Conservation (phyloP, 2,888 invertebrate species). For the Brachypterus glaber region DNA sequence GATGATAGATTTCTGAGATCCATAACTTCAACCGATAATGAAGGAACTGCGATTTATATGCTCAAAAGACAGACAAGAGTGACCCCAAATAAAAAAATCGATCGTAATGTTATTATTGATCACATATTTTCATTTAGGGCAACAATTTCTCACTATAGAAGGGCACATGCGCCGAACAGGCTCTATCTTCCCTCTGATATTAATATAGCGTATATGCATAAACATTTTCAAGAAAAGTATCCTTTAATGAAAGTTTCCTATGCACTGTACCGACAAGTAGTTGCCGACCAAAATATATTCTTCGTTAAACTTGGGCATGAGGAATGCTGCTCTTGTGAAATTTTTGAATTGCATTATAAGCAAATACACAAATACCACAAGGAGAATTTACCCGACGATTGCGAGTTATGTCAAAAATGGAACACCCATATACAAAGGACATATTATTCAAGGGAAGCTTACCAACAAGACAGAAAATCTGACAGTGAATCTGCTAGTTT, state of each 20-base stretch:
- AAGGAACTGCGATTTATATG: not conserved
- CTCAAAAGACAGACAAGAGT: not conserved
- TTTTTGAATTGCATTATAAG: slow-evolving; percentile 13
- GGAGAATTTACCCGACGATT: not conserved
- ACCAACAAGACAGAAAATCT: not conserved
- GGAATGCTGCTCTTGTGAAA: slow-evolving; percentile 21
- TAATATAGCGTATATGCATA: slow-evolving; percentile 19
- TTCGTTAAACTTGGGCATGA: slow-evolving; percentile 11
- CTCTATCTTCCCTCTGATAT: slow-evolving; percentile 21
- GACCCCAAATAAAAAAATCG: not conserved
- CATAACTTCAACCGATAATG: not conserved
- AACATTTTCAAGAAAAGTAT: slow-evolving; percentile 20
- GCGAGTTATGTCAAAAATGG: not conserved
- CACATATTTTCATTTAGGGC: no score
- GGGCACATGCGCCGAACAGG: slow-evolving; percentile 22
- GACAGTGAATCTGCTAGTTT: not conserved
- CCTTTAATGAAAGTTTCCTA: slow-evolving; percentile 16
- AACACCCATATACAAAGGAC: not conserved
- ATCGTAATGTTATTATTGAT: not conserved
- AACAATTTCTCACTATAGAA: slow-evolving; percentile 23
- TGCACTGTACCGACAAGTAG: slow-evolving; percentile 17
- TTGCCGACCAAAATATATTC: slow-evolving; percentile 6
- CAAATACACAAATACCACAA: not conserved
- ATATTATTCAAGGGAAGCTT: not conserved
- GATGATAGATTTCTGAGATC: not conserved